Evolutionary conservation across 2,888 invertebrate genomes (phyloP), one percentile per base, ranked within the genome.

Genomic region (Tineola bisselliella): DNA sequence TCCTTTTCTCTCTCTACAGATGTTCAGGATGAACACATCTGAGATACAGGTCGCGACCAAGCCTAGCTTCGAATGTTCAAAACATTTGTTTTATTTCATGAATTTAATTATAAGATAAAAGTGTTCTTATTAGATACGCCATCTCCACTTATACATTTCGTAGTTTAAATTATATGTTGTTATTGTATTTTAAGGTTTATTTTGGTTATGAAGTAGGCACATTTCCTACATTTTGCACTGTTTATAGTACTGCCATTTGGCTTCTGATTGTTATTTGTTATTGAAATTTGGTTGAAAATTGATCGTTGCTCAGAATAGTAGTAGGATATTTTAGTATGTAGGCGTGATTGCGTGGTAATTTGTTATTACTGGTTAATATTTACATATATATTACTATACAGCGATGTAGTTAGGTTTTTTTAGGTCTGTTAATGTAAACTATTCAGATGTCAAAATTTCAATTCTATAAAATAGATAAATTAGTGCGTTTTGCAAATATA

Each of bases 21-120:
- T 90, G 90, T 90, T 79, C 91, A 90, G 84, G 92, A 92, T 78
- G 92, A 92, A 86, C 90, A 90, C 87, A 91, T 92, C 88, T 92
- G 88, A 89, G 78, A 31, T 56, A 43, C 19, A 48, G 18, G 13
- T 74, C 77, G 70, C 70, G 69, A 70, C 73, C 79, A 75, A 74
- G 73, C 73, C 74, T 74, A 74, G 71, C 77, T 72, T 67, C 78
- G 62, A 57, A 19, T 56, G 58, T 33, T 56, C 56, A 56, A 56
- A 56, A 56, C 56, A 25, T 25, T 56, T 56, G 56, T 25, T 19
- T 56, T 19, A 19, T 56, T 48, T 48, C 13, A 48, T 48, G 17
- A 17, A 48, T 48, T 48, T n/a, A 17, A 15, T 48, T 70, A 82
- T 81, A 74, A 76, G 71, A 81, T 76, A 72, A 82, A 83, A 86